These are phyloP conservation scores for Petaurus breviceps DNA, from an alignment of 2,113 vertebrate species.

Conservation along the genomic window DNA sequence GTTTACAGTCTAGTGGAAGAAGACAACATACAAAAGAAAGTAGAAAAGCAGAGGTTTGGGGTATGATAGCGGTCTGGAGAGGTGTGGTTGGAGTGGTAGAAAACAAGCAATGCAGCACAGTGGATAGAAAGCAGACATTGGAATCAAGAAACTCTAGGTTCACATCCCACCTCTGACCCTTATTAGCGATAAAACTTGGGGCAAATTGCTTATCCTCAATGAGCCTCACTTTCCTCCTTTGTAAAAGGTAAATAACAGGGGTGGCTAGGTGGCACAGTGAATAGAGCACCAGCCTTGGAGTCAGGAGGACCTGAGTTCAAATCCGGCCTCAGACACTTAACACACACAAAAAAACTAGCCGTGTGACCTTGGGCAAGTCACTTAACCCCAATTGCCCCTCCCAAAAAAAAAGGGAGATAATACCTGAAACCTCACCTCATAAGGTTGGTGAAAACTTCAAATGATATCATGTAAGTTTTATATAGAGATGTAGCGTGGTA, in stretches of 20 bases:
- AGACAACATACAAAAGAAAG: background rate
- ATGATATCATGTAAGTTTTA: background rate
- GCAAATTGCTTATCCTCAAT: no score
- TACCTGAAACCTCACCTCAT: background rate
- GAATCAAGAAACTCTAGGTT: background rate
- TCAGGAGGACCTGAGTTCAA: background rate
- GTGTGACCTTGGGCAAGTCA: background rate
- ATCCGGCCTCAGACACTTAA: background rate
- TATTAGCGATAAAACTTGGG: background rate
- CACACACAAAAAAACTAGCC: background rate
- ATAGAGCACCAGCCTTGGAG: background rate
- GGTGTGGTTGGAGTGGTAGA: background rate
- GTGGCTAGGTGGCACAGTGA: no score
- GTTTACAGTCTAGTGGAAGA: background rate
- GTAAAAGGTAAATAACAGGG: background rate
- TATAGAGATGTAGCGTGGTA: background rate
- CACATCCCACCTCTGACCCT: background rate
- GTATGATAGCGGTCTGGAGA: background rate
- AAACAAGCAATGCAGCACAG: background rate
- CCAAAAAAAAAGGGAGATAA: background rate
- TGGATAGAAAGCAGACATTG: background rate
- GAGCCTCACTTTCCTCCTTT: background rate
- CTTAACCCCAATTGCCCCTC: background rate
- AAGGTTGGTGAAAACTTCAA: background rate
- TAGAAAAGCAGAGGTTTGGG: background rate